A percentile compares a stretch with the other conserved stretches of the same genome.
Evolutionary conservation across 2,113 vertebrate species (phyloP).

Genomic region (Pseudorasbora parva): DNA sequence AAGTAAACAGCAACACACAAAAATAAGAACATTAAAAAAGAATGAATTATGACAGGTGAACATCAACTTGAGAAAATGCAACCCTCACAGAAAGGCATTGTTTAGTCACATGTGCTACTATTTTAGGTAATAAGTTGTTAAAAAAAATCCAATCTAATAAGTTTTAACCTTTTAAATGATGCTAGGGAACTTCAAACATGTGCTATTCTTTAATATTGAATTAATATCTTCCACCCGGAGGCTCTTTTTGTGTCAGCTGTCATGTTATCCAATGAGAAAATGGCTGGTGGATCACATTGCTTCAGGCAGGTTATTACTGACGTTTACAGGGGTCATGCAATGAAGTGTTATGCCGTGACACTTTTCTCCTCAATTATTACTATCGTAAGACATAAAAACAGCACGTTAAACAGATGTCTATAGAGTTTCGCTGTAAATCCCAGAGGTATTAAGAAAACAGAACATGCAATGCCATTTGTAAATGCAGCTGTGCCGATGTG

Average conservation of each 20-base stretch:
- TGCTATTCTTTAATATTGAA: background rate
- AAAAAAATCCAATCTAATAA: background rate
- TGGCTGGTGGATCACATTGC: slow-evolving; percentile 18
- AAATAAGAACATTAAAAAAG: slow-evolving; percentile 56
- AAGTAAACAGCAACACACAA: slow-evolving; percentile 61
- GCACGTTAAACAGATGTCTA: slow-evolving; percentile 29
- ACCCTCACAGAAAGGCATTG: slow-evolving; percentile 47
- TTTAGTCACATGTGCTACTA: background rate
- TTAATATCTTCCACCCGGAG: background rate
- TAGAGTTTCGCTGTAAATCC: slow-evolving; percentile 32
- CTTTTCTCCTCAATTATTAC: slow-evolving; percentile 37
- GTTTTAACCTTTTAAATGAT: background rate
- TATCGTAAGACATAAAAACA: slow-evolving; percentile 30
- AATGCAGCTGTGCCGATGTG: slow-evolving; percentile 28
- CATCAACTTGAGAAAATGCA: slow-evolving; percentile 57
- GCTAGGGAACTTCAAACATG: slow-evolving; percentile 15
- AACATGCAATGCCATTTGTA: slow-evolving; percentile 36
- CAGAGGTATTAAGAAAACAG: slow-evolving; percentile 31
- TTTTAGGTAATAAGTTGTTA: background rate
- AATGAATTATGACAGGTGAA: slow-evolving; percentile 5
- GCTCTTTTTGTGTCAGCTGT: slow-evolving; percentile 3
- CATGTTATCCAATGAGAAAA: slow-evolving; percentile 15
- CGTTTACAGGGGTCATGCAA: slow-evolving; percentile 30
- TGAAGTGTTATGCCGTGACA: slow-evolving; percentile 25
- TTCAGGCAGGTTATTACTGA: slow-evolving; percentile 27